Evolutionary conservation across 2,888 invertebrate species (phyloP), one percentile per base, ranked within the genome.

Genomic region (Hyposoter dolosus): DNA sequence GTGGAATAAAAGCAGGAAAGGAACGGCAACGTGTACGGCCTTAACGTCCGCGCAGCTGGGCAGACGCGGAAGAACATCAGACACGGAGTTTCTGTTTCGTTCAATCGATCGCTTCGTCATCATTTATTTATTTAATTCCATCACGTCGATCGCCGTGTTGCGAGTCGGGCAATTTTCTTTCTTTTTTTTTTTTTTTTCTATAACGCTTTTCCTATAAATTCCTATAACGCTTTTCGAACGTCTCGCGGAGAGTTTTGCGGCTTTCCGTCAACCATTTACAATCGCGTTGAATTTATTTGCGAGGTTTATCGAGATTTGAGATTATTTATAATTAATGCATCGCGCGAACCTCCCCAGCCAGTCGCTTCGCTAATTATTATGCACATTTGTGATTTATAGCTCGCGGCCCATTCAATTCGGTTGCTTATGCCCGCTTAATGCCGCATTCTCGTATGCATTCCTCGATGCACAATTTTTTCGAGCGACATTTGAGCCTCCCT

Each of bases 251-350:
- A 53, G n/a, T 53, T 53, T 53, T 5, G 5, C 40, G n/a, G 50
- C 6, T 50, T 7, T 1, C n/a, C 40, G 10, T 40, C 35, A 4
- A 35, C n/a, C n/a, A 4, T 35, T 0, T 10, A 32, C 17, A 17
- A 53, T 53, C 45, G 3, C 53, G 23, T 35, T 17, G 7, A 3
- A 71, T 47, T 23, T 47, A 32, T 19, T 19, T 35, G 35, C 7
- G 17, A 2, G 7, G 15, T 43, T 5, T 40, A 43, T 15, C 43
- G 40, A 40, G 15, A 60, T 65, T 45, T 40, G 80, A 53, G 35
- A 65, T 76, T 63, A 84, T 81, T 84, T 65, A 84, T 84, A 80
- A 80, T 84, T 76, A 69, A 76, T 60, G 75, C 56, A 40, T 65
- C 50, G 53, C 53, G 47, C 45, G 17, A 72, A 53, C 9, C 32